Evolutionary conservation across 1,140 invertebrate species (phyloP).

Genomic region (Adelges cooleyi): DNA sequence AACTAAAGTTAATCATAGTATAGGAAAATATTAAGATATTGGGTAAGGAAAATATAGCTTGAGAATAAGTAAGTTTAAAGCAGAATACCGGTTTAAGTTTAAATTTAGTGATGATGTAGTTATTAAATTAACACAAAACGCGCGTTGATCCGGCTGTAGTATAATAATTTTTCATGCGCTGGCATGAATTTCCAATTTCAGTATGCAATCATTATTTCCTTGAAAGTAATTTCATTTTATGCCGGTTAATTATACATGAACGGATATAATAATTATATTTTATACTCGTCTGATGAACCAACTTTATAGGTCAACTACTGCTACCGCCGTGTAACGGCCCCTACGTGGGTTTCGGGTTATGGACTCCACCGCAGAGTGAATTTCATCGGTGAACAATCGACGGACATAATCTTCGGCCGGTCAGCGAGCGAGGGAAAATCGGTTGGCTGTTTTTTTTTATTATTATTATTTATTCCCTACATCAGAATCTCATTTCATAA

Average conservation of each 20-base stretch:
- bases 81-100: neutral
- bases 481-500: neutral
- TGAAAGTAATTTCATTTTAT: too few relatives aligned
- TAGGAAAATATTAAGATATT: too few relatives aligned
- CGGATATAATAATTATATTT: too few relatives aligned
- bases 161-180: conserved; percentile 2
- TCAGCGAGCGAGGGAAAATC: neutral
- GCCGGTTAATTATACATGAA: too few relatives aligned
- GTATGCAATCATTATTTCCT: too few relatives aligned
- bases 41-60: too few relatives aligned
- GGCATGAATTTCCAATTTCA: neutral
- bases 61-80: too few relatives aligned
- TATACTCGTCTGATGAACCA: too few relatives aligned
- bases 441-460: neutral
- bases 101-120: neutral
- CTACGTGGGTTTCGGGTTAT: neutral
- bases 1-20: too few relatives aligned
- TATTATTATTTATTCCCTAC: too few relatives aligned
- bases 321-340: neutral
- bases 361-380: neutral
- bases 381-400: conserved; percentile 8
- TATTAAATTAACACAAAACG: neutral
- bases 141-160: neutral
- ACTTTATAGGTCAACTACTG: neutral
- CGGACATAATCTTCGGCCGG: neutral